A percentile compares a stretch with the other conserved stretches of the same genome.
Conservation (phyloP, 2,888 invertebrate species). For the Arge pagana region DNA sequence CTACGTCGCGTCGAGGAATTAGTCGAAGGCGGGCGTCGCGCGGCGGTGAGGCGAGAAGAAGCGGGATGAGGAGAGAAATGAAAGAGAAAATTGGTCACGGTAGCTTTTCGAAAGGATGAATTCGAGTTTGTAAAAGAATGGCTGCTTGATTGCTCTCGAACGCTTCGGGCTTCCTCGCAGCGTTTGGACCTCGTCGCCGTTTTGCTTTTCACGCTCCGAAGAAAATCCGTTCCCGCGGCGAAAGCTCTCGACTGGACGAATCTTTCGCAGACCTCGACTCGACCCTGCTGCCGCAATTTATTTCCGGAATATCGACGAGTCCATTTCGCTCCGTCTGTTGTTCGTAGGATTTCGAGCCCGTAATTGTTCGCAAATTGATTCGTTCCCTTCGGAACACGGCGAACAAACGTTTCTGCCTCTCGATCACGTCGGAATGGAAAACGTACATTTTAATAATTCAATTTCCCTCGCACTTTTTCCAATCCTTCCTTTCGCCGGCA, state of each 20-base stretch:
- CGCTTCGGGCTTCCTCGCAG: slow-evolving; percentile 4
- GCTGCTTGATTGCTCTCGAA: background rate
- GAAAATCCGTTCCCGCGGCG: slow-evolving; percentile 8
- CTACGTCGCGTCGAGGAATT: too few relatives aligned
- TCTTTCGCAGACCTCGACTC: slow-evolving; percentile 11
- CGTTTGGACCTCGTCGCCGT: slow-evolving; percentile 7
- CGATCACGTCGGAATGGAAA: too few relatives aligned
- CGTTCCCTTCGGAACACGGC: too few relatives aligned
- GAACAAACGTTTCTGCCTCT: too few relatives aligned
- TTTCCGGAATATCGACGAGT: slow-evolving; percentile 2
- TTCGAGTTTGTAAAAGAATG: background rate
- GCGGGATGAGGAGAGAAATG: background rate
- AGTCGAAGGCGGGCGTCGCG: too few relatives aligned
- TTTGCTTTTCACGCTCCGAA: slow-evolving; percentile 6
- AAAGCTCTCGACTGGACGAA: slow-evolving; percentile 5
- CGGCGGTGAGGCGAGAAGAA: background rate
- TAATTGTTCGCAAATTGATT: too few relatives aligned
- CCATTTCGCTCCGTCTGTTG: too few relatives aligned
- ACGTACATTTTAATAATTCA: too few relatives aligned
- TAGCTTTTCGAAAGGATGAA: background rate
- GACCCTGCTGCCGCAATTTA: too few relatives aligned
- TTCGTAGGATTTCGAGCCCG: too few relatives aligned
- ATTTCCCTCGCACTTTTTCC: too few relatives aligned
- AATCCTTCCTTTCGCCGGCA: too few relatives aligned
- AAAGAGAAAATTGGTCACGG: background rate